phyloP scores from a whole-genome alignment of 2,113 vertebrate species.

The Rhinogobius similis region DNA sequence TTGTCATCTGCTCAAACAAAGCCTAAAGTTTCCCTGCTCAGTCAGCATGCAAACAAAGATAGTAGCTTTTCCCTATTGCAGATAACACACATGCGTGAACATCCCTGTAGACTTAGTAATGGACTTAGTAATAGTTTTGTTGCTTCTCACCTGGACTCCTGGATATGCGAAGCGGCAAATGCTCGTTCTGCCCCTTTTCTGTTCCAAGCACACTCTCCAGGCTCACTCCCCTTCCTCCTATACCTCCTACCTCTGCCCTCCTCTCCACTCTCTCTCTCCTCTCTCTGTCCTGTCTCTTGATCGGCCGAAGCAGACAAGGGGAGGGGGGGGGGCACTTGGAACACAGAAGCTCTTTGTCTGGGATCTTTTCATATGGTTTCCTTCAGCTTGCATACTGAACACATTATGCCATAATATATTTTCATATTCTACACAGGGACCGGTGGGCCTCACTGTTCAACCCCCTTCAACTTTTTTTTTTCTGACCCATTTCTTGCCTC shows the following conservation, averaged over 20 bases:
- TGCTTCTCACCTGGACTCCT: constrained; percentile 73
- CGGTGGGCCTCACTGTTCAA: constrained; percentile 32
- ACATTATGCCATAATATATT: constrained; percentile 82
- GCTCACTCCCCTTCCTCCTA: constrained; percentile 49
- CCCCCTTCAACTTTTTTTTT: constrained; percentile 21
- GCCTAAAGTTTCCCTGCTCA: constrained; percentile 59
- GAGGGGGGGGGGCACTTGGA: constrained; percentile 73
- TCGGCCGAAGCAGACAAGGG: constrained; percentile 63
- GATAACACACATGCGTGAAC: constrained; percentile 50
- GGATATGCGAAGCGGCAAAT: constrained; percentile 50
- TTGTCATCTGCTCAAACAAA: constrained; percentile 68
- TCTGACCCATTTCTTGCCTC: constrained; percentile 50
- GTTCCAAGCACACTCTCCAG: constrained; percentile 50
- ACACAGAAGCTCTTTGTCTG: constrained; percentile 83
- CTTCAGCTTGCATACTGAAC: constrained; percentile 84
- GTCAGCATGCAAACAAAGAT: constrained; percentile 51
- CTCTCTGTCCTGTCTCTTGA: constrained; percentile 34
- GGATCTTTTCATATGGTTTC: constrained; percentile 81
- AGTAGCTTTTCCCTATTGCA: constrained; percentile 44
- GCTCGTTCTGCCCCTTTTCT: constrained; percentile 70
- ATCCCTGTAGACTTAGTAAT: constrained; percentile 27
- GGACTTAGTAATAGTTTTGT: constrained; percentile 39
- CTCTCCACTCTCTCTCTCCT: constrained; percentile 23
- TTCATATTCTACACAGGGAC: constrained; percentile 70
- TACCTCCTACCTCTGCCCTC: constrained; percentile 39